Conservation (phyloP, 2,113 vertebrate genomes). For the Pterophyllum scalare region DNA sequence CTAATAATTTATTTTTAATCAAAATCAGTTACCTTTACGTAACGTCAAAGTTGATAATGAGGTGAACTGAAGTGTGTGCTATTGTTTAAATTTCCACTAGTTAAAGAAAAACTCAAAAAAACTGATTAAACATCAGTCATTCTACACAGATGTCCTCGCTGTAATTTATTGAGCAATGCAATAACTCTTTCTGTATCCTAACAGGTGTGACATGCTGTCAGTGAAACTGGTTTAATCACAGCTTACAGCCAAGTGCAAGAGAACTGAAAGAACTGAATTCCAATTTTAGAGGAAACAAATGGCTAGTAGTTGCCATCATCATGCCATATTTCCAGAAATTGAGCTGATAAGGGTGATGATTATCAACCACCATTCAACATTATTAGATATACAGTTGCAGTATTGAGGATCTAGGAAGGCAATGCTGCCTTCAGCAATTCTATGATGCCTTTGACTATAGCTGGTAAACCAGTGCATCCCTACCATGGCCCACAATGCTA, state of each 20-base stretch:
- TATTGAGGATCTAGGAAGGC: constrained; percentile 18
- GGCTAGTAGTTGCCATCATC: not conserved
- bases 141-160: not conserved
- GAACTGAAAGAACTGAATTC: not conserved
- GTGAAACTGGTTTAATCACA: not conserved
- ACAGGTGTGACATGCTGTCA: not conserved
- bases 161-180: not conserved
- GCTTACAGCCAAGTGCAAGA: not conserved
- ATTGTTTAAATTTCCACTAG: not conserved
- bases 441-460: constrained; percentile 11
- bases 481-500: constrained; percentile 6
- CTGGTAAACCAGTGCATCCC: constrained; percentile 22
- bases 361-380: constrained; percentile 36
- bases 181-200: not conserved
- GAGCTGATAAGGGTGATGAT: constrained; percentile 34
- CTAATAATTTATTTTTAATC: too few relatives aligned
- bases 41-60: not conserved
- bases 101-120: constrained; percentile 5
- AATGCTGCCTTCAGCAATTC: constrained; percentile 28
- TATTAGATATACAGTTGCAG: constrained; percentile 35
- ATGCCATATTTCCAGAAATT: constrained; percentile 35
- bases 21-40: not conserved
- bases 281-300: not conserved
- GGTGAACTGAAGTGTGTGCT: not conserved
- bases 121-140: not conserved